Percentiles rank a stretch among this genome's conserved stretches.
phyloP scores from a whole-genome alignment of 2,113 vertebrate genomes.

The Pelecanoides urinatrix region DNA sequence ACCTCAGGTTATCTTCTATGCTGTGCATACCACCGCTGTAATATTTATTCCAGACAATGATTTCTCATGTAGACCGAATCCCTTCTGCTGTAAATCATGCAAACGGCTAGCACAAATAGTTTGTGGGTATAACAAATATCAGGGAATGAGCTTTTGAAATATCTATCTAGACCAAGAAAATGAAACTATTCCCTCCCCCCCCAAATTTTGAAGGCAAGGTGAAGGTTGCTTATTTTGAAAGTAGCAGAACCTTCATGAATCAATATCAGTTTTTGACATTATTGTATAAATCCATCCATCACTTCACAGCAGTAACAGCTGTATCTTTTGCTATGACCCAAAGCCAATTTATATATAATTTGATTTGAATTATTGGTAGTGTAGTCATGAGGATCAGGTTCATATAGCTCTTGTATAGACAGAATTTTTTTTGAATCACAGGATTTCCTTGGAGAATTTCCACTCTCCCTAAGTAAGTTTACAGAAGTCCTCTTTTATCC shows the following conservation, averaged over 20 bases:
- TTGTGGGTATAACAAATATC: background rate
- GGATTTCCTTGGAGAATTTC: background rate
- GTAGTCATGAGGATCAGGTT: background rate
- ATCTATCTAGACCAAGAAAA: background rate
- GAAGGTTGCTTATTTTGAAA: constrained; percentile 36
- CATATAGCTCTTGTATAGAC: background rate
- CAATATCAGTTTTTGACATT: background rate
- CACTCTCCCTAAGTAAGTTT: background rate
- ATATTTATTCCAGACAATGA: background rate
- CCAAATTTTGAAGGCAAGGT: background rate
- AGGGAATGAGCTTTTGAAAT: constrained; percentile 10
- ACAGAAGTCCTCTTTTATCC: background rate
- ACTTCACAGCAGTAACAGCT: background rate
- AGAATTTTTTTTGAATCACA: background rate
- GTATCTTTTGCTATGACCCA: background rate
- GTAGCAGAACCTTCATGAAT: constrained; percentile 18
- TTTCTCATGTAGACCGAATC: background rate
- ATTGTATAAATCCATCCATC: background rate
- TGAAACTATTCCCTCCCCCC: background rate
- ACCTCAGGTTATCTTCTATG: background rate
- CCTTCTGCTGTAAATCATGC: background rate
- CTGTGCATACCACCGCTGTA: background rate
- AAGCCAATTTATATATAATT: background rate
- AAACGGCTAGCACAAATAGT: background rate
- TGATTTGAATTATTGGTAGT: background rate